Base-by-base conservation (phyloP, 2,797 vertebrate species). In the Fringilla coelebs region DNA sequence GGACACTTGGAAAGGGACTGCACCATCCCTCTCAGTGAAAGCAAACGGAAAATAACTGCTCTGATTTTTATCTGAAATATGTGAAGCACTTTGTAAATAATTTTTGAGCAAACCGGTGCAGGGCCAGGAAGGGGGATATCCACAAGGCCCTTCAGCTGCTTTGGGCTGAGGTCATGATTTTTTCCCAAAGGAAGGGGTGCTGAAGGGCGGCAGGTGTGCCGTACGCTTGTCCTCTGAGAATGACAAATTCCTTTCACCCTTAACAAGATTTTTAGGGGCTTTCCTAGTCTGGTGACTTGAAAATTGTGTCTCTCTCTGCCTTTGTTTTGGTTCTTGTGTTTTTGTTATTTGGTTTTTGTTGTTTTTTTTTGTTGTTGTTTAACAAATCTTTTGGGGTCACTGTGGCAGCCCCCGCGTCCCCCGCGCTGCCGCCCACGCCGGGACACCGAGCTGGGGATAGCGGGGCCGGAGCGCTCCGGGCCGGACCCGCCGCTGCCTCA, bases 141-240 rank as follows among this genome's bases (percentile, higher is more conserved):
- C 48, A 25, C 11, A 20, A 11, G 4, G 18, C 9, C 14, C n/a
- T 68, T 31, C 8, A 38, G 40, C 43, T 66, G 32, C 34, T 52
- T 46, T 0, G 0, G 4, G 18, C 10, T 3, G 3, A 71, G 17
- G 22, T 24, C 36, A 31, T 41, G 21, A 15, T 21, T 16, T 49
- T 19, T 45, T 71, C 15, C 15, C 13, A 7, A 54, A 63, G 3
- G 6, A 49, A 68, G 22, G 7, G 22, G 11, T 15, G 15, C n/a
- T 24, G 28, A 58, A 46, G 14, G 65, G 65, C 4, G 1, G 7
- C 45, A 46, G 18, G n/a, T 52, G 38, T 58, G 79, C 43, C 0
- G 0, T 11, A 40, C 10, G 1, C 29, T 63, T 24, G 22, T 17
- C 5, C 1, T 17, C 11, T 31, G 1, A 12, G 43, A 66, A 45